Conservation (phyloP, 2,113 vertebrate species). For the Galbula dea region DNA sequence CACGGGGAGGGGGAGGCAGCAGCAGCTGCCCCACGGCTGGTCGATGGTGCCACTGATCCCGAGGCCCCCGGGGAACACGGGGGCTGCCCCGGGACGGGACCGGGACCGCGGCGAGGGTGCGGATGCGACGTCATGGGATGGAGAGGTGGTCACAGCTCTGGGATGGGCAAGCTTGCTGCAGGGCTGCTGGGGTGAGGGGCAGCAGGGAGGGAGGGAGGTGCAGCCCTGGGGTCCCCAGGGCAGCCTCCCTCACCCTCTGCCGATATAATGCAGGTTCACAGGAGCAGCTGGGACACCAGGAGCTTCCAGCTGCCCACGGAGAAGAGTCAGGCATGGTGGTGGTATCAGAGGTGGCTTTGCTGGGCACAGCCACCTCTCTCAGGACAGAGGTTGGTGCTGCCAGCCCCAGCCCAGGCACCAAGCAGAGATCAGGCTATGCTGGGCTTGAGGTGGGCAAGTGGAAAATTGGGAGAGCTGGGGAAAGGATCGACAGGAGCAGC, state of each 20-base stretch:
- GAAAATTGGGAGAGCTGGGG: rapidly evolving
- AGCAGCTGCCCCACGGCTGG: not conserved
- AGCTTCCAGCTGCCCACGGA: not conserved
- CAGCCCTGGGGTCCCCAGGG: not conserved
- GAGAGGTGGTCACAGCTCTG: conserved; percentile 5
- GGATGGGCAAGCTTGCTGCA: not conserved
- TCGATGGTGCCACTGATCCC: not conserved
- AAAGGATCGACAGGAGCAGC: not conserved
- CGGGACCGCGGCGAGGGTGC: not conserved
- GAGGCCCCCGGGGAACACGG: rapidly evolving
- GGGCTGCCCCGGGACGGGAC: too few species aligned
- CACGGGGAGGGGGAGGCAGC: rapidly evolving
- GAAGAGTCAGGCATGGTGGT: not conserved
- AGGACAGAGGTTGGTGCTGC: not conserved
- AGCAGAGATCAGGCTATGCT: not conserved
- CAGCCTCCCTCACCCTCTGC: not conserved
- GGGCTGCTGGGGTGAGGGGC: not conserved
- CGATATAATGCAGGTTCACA: not conserved
- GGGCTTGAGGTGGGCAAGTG: not conserved
- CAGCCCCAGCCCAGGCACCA: not conserved
- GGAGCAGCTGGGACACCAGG: not conserved
- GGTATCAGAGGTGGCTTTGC: not conserved
- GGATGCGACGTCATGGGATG: not conserved
- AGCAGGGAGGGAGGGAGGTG: not conserved
- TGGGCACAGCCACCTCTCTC: not conserved